phyloP scores from a whole-genome alignment of 1,140 invertebrate species.

The Gryllus bimaculatus region DNA sequence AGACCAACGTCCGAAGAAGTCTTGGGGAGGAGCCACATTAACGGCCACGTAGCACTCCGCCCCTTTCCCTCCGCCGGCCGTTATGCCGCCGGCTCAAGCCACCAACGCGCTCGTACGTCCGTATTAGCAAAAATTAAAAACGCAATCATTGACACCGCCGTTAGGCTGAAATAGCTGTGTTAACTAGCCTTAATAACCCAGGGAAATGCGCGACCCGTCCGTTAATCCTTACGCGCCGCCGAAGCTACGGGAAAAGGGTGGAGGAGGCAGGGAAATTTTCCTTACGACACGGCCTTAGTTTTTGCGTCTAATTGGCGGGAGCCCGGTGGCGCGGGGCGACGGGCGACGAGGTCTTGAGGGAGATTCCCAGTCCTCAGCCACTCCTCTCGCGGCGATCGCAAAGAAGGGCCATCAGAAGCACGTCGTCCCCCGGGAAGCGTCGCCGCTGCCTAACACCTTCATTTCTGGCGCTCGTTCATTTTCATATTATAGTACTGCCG shows the following conservation, averaged over 20 bases:
- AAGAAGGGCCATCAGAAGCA: neutral
- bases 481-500: neutral
- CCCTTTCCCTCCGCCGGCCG: no score
- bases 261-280: neutral
- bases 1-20: no score
- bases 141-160: neutral
- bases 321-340: no score
- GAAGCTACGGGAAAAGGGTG: neutral
- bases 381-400: no score
- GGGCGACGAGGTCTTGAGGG: no score
- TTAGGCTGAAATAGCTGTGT: neutral
- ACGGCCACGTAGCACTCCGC: no score
- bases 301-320: neutral
- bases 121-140: slow-evolving; percentile 1
- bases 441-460: neutral
- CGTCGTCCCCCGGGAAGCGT: neutral
- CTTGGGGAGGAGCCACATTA: no score
- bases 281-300: neutral
- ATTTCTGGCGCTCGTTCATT: neutral
- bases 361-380: no score
- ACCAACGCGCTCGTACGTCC: neutral
- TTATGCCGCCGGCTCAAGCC: no score
- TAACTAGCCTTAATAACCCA: neutral
- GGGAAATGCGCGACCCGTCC: neutral
- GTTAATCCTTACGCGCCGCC: neutral